Percentiles rank a stretch among this genome's conserved stretches.
Conservation (phyloP, 1,140 invertebrate genomes). For the Dreissena rostriformis region DNA sequence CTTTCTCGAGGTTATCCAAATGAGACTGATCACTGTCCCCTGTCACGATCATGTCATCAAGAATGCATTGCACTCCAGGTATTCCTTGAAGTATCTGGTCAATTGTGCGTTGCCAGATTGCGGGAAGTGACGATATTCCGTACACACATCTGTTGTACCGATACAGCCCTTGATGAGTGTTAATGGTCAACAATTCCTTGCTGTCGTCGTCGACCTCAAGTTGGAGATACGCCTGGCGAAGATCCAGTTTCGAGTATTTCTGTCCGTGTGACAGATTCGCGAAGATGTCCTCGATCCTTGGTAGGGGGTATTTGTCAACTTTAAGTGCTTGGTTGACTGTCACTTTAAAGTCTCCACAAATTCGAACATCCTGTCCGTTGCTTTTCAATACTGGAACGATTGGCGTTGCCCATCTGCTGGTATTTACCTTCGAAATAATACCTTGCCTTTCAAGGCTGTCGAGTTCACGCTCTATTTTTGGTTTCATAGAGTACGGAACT, state of each 20-base stretch:
- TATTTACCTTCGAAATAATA: constrained; percentile 75
- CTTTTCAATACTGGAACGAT: constrained; percentile 51
- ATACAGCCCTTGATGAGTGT: constrained; percentile 66
- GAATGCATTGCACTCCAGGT: constrained; percentile 15
- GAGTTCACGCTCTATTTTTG: constrained; percentile 77
- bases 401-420: constrained; percentile 67
- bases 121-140: constrained; percentile 79
- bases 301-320: constrained; percentile 70
- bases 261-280: constrained; percentile 64
- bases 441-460: constrained; percentile 74
- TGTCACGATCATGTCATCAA: constrained; percentile 64
- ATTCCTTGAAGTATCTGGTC: constrained; percentile 74
- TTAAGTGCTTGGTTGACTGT: constrained; percentile 74
- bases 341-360: constrained; percentile 71
- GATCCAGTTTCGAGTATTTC: constrained; percentile 73
- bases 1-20: constrained; percentile 41
- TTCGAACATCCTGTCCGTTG: constrained; percentile 36
- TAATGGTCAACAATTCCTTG: constrained; percentile 64
- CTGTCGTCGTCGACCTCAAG: constrained; percentile 63
- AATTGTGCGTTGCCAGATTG: constrained; percentile 82
- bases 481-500: constrained; percentile 77
- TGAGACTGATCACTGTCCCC: constrained; percentile 47
- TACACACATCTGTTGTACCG: constrained; percentile 28
- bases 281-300: constrained; percentile 71
- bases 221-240: constrained; percentile 65